phyloP scores from a whole-genome alignment of 2,888 invertebrate genomes.

The Mythimna impura region DNA sequence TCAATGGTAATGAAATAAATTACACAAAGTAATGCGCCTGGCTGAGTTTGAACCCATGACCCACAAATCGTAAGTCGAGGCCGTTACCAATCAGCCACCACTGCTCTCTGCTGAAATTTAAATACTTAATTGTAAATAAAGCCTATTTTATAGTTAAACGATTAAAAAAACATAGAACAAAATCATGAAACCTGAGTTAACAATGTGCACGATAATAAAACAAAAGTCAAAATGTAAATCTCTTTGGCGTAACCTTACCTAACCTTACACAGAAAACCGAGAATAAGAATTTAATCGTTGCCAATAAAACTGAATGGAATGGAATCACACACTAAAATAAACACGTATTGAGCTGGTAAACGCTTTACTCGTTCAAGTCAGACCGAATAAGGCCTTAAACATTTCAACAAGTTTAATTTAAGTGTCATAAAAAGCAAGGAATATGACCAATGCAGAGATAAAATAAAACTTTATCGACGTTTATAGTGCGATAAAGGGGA shows the following conservation, averaged over 20 bases:
- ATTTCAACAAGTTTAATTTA: constrained; percentile 66
- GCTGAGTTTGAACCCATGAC: too few species aligned
- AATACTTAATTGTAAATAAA: too few species aligned
- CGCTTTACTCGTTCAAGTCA: constrained; percentile 29
- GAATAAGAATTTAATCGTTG: constrained; percentile 25
- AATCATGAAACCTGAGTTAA: not conserved
- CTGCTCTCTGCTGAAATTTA: too few species aligned
- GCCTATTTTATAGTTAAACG: too few species aligned
- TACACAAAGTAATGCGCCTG: too few species aligned
- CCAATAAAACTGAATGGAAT: constrained; percentile 43
- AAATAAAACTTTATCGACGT: constrained; percentile 69
- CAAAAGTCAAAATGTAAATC: constrained; percentile 14
- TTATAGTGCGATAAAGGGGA: constrained; percentile 48
- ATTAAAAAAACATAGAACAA: not conserved
- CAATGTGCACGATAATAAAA: not conserved
- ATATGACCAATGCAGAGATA: constrained; percentile 62
- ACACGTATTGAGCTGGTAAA: constrained; percentile 45
- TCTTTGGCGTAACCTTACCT: constrained; percentile 11
- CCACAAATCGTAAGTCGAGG: too few species aligned
- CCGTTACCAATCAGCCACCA: too few species aligned
- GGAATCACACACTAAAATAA: constrained; percentile 46
- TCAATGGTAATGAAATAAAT: too few species aligned
- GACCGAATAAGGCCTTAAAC: constrained; percentile 51
- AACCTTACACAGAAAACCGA: constrained; percentile 20
- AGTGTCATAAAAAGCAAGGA: constrained; percentile 64